These are phyloP conservation scores for Heteropelma amictum DNA, from an alignment of 2,888 invertebrate species.

Conservation along the genomic window DNA sequence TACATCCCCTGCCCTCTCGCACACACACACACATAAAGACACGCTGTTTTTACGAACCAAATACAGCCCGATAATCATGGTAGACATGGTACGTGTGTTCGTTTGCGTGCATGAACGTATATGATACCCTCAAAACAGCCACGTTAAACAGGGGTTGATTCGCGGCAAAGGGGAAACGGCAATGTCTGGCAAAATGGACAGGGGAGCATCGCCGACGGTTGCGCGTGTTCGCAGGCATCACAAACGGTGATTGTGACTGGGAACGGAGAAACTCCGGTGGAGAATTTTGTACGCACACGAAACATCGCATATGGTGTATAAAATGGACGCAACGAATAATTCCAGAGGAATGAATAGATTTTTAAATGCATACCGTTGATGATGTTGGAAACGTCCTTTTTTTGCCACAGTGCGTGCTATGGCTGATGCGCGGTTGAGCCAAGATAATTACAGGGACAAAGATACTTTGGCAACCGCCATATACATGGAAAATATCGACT, in stretches of 20 bases:
- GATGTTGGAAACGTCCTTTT: too few relatives aligned
- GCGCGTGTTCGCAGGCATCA: slow-evolving; percentile 17
- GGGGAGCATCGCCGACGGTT: slow-evolving; percentile 13
- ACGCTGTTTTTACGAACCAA: too few relatives aligned
- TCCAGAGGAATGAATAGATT: slow-evolving; percentile 25
- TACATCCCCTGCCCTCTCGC: too few relatives aligned
- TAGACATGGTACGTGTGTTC: too few relatives aligned
- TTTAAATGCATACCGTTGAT: too few relatives aligned
- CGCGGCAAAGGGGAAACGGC: slow-evolving; percentile 24
- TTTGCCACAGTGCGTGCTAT: not conserved
- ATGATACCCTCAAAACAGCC: too few relatives aligned
- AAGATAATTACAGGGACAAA: not conserved
- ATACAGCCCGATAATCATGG: too few relatives aligned
- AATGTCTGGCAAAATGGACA: slow-evolving; percentile 10
- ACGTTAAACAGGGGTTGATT: slow-evolving; percentile 22
- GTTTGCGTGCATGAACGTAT: too few relatives aligned
- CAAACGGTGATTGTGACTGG: slow-evolving; percentile 41
- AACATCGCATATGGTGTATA: slow-evolving; percentile 7
- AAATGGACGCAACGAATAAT: slow-evolving; percentile 7
- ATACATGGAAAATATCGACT: too few relatives aligned
- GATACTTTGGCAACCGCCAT: too few relatives aligned
- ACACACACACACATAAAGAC: too few relatives aligned
- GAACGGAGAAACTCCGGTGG: slow-evolving; percentile 22
- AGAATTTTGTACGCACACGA: slow-evolving; percentile 9
- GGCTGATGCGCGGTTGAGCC: not conserved